These are phyloP conservation scores for Pyrrhia umbra DNA, from an alignment of 2,888 invertebrate genomes.

Conservation along the genomic window DNA sequence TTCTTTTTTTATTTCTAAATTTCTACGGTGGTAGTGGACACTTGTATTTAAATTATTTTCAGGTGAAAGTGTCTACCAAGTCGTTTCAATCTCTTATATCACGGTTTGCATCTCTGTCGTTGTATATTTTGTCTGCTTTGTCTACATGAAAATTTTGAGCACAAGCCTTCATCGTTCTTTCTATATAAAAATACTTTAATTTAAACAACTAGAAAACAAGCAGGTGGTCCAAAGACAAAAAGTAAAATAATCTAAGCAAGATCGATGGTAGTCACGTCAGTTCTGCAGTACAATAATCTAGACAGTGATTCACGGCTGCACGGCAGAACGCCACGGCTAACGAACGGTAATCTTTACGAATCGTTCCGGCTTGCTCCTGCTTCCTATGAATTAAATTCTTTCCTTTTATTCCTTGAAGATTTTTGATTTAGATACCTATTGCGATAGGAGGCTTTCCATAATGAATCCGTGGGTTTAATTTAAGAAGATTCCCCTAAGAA, in stretches of 20 bases:
- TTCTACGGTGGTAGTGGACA: too few species aligned
- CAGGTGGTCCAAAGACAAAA: slow-evolving; percentile 14
- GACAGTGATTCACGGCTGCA: slow-evolving; percentile 52
- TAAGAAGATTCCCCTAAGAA: background rate
- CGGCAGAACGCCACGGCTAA: slow-evolving; percentile 33
- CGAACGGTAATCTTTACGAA: slow-evolving; percentile 59
- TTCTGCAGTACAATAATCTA: slow-evolving; percentile 41
- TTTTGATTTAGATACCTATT: slow-evolving; percentile 1
- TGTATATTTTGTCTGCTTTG: too few species aligned
- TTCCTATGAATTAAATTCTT: slow-evolving; percentile 34
- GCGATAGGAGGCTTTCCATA: background rate
- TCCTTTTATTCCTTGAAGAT: slow-evolving; percentile 16
- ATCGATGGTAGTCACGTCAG: slow-evolving; percentile 40
- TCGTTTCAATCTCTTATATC: too few species aligned
- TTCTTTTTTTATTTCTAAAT: too few species aligned
- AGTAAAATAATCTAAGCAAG: slow-evolving; percentile 28
- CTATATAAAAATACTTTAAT: background rate
- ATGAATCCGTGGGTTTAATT: background rate
- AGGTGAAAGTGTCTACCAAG: too few species aligned
- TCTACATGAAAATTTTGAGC: too few species aligned
- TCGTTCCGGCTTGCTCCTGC: slow-evolving; percentile 23
- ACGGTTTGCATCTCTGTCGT: too few species aligned
- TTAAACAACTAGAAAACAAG: slow-evolving; percentile 4
- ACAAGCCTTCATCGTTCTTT: too few species aligned
- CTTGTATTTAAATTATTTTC: too few species aligned